Evolutionary conservation across 2,113 vertebrate species (phyloP).

Genomic region (Silurus asotus): DNA sequence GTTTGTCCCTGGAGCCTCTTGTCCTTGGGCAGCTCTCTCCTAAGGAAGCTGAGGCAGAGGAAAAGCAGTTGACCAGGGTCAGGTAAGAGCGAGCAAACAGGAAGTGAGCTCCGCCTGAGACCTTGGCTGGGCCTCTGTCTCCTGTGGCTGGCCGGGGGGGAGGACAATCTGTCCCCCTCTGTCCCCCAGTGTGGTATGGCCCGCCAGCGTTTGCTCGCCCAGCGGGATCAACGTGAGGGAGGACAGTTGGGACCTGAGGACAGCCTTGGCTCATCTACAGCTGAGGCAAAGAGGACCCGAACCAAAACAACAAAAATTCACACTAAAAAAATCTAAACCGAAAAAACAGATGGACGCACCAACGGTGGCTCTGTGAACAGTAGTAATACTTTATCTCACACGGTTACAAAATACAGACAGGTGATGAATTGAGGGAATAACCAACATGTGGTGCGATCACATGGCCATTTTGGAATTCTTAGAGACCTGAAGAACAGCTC

Average conservation of each 20-base stretch:
- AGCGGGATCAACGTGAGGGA: slow-evolving; percentile 50
- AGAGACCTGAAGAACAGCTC: neutral
- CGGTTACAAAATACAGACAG: neutral
- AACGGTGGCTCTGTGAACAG: slow-evolving; percentile 12
- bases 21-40: slow-evolving; percentile 35
- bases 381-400: slow-evolving; percentile 26
- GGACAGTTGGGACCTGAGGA: slow-evolving; percentile 32
- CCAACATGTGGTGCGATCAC: neutral
- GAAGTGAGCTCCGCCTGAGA: slow-evolving; percentile 69
- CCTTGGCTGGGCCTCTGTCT: slow-evolving; percentile 69
- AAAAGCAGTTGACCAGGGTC: slow-evolving; percentile 68
- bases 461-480: neutral
- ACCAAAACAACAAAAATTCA: neutral
- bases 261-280: slow-evolving; percentile 30
- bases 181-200: slow-evolving; percentile 68
- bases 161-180: slow-evolving; percentile 80
- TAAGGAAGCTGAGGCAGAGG: slow-evolving; percentile 34
- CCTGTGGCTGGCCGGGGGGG: slow-evolving; percentile 69
- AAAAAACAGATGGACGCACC: slow-evolving; percentile 44
- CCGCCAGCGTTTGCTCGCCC: slow-evolving; percentile 62
- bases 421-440: neutral
- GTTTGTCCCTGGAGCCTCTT: slow-evolving; percentile 21
- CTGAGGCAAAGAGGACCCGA: neutral
- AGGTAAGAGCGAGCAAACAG: slow-evolving; percentile 73
- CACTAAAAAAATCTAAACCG: neutral